Base-by-base conservation (phyloP, 2,113 vertebrate species). In the Panthera leo region DNA sequence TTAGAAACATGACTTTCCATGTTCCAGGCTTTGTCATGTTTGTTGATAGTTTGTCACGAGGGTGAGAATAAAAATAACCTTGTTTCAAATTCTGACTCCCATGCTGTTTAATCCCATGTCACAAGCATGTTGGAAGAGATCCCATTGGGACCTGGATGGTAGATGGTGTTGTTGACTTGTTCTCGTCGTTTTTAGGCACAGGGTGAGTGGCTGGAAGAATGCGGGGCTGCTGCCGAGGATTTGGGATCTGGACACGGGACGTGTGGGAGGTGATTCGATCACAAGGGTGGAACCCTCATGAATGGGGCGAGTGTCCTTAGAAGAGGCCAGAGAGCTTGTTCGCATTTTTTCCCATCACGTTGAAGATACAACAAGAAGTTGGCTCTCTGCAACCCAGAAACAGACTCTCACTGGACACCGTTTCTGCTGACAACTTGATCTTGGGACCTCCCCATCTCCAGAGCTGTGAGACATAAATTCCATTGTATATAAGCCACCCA, bases 191-290 rank as follows among this genome's bases (percentile, higher is more conserved):
- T 9, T 70, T 29, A 75, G 42, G n/a, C 5, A 14, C 25, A 5
- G 34, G 15, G 15, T 21, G 18, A 71, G 15, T 9, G 3, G 16
- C 53, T 36, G 23, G 82, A 34, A 85, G 45, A 16, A 10, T 9
- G 5, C 6, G 4, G 4, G 27, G 14, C 31, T 48, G 29, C 13
- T 12, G 2, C 10, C 8, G 0, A 36, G 2, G 10, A 8, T 67
- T 7, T 73, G 39, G 25, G 42, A 63, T 65, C 29, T 63, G 53
- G 31, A 82, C 18, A 34, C 13, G 14, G 65, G 18, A 39, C 25
- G n/a, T 73, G 31, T 63, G 5, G 31, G 42, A 63, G 25, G 7
- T 58, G 10, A 70, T 48, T 15, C 31, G 42, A 51, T 48, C 23
- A 61, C 29, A 48, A 42, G 48, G 11, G 19, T 48, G 51, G 29